Base-by-base conservation (phyloP, 1,140 invertebrate genomes). In the Drosophila punjabiensis region DNA sequence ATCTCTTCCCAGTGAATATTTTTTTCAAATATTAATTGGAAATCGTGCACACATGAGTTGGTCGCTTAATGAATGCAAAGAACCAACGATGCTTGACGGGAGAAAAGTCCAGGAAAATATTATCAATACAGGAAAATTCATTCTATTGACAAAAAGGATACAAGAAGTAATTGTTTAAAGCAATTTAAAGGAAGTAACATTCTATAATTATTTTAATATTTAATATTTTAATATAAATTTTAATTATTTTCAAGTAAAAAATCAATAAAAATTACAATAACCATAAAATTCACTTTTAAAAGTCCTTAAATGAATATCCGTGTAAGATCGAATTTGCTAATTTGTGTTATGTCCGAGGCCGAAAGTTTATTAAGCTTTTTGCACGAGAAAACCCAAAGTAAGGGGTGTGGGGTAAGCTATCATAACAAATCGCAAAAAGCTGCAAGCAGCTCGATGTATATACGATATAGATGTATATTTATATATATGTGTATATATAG, bases 11-110 rank as follows among this genome's bases (percentile, higher is more conserved):
- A 33, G 18, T 69, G 69, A 84, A 89, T 92, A 90, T 91, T 89
- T 84, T 84, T 92, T 90, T 71, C 91, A 82, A 92, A 90, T 92
- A 88, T 92, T 92, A 90, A 92, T 92, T 92, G 83, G 90, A 92
- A 92, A 88, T 52, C 81, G 39, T 88, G 81, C 83, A 67, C 90
- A 92, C 83, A 92, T 88, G 89, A 92, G 83, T 90, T 82, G 86
- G 76, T 85, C 67, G 56, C 62, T 71, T 87, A 91, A 92, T 87
- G 78, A 86, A 88, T 85, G 88, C 83, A 85, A 58, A 61, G 30
- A 50, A 18, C 61, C 35, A 69, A 8, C 45, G 16, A 65, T 18
- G 61, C 32, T 65, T 47, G 16, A 28, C 33, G 3, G 20, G 24
- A 11, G n/a, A 37, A 53, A 52, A 43, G 5, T 20, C 3, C 9